Evolutionary conservation across 35 echinoderm and acorn worm species (phyloP).

Genomic region (Heliocidaris tuberculata): DNA sequence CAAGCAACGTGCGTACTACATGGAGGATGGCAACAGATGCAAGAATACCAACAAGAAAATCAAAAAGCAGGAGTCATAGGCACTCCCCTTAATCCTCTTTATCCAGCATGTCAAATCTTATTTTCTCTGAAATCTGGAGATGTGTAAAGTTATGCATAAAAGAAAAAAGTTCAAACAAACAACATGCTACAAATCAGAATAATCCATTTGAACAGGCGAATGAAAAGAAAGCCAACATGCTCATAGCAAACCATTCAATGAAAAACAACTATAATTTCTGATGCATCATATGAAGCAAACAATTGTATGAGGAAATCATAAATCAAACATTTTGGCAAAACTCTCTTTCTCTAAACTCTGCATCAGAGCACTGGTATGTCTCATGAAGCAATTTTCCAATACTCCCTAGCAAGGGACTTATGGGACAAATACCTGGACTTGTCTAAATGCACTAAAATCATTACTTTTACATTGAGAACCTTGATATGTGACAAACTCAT

Average conservation of each 20-base stretch:
- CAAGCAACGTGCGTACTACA: background rate
- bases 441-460: no score
- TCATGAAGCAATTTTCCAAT: no score
- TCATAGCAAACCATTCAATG: background rate
- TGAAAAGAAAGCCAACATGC: background rate
- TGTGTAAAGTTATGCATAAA: background rate
- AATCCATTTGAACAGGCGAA: background rate
- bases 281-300: background rate
- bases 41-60: background rate
- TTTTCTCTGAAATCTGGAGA: background rate
- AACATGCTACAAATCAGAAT: background rate
- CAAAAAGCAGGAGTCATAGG: background rate
- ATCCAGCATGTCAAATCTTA: background rate
- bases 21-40: background rate
- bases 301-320: background rate
- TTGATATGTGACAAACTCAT: no score
- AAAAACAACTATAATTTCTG: background rate
- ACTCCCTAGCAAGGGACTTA: no score
- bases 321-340: background rate
- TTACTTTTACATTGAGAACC: no score
- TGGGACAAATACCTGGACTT: no score
- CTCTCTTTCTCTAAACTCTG: no score
- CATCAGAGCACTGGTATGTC: no score
- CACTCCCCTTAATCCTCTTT: background rate
- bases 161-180: background rate